These are phyloP conservation scores for Microplitis demolitor DNA, from an alignment of 1,140 invertebrate genomes.

Conservation along the genomic window DNA sequence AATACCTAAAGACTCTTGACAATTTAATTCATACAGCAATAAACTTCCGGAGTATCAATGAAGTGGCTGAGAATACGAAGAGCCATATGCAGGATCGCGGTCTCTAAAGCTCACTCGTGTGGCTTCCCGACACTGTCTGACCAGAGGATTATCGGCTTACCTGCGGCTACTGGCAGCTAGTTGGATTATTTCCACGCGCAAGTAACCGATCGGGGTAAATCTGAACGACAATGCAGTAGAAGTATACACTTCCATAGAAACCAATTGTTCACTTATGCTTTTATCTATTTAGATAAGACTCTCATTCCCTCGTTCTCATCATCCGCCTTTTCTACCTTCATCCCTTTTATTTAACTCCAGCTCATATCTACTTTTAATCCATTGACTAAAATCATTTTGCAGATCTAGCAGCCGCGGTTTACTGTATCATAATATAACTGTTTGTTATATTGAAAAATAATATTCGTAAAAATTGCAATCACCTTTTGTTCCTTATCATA, in stretches of 20 bases:
- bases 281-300: too few relatives aligned
- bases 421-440: too few relatives aligned
- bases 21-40: neutral
- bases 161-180: conserved; percentile 34
- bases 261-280: too few relatives aligned
- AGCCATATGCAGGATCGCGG: conserved; percentile 12
- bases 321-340: too few relatives aligned
- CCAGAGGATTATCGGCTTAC: conserved; percentile 59
- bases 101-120: conserved; percentile 48
- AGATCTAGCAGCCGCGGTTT: too few relatives aligned
- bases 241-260: neutral
- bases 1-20: neutral
- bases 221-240: conserved; percentile 13
- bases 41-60: neutral
- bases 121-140: conserved; percentile 60
- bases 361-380: too few relatives aligned
- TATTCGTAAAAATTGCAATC: neutral
- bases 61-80: neutral
- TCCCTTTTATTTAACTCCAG: too few relatives aligned
- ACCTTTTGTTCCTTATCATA: conserved; percentile 39
- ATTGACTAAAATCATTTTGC: too few relatives aligned
- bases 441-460: neutral
- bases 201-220: conserved; percentile 32
- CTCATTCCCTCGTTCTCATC: too few relatives aligned
- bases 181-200: conserved; percentile 45